phyloP scores from a whole-genome alignment of 2,797 vertebrate species.

The Neosilurus hyrtlii region DNA sequence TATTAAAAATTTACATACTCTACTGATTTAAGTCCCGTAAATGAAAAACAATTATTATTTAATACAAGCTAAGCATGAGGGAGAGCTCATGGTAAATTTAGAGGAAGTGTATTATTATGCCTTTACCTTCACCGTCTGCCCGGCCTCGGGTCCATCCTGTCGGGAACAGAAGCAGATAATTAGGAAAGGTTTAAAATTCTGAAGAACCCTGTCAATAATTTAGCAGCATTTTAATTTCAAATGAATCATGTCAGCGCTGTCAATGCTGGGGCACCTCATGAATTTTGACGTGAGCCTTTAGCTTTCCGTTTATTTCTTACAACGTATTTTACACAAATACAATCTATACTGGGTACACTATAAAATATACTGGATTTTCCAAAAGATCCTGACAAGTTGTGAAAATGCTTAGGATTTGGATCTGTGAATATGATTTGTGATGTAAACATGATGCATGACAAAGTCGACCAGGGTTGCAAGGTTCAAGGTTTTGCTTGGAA shows the following conservation, averaged over 20 bases:
- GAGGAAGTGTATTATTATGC: constrained; percentile 70
- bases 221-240: constrained; percentile 69
- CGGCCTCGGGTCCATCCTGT: constrained; percentile 88
- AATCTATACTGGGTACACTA: background rate
- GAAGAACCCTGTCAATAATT: constrained; percentile 75
- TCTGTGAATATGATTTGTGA: background rate
- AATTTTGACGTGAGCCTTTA: constrained; percentile 48
- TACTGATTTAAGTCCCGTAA: constrained; percentile 64
- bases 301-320: background rate
- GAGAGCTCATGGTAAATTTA: constrained; percentile 73
- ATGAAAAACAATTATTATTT: constrained; percentile 75
- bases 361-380: background rate
- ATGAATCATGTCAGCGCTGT: constrained; percentile 56
- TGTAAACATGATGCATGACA: background rate
- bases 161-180: constrained; percentile 68
- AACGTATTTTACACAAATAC: background rate
- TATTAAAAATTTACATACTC: constrained; percentile 67
- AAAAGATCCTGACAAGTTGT: constrained; percentile 1
- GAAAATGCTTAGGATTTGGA: background rate
- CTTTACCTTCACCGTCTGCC: constrained; percentile 94
- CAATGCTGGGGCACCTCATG: constrained; percentile 41
- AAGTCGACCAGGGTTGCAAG: background rate
- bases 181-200: constrained; percentile 69
- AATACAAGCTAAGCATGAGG: constrained; percentile 70
- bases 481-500: background rate